Base-by-base conservation (phyloP, 53 echinoderm and acorn worm genomes). In the Mesocentrotus franciscanus region DNA sequence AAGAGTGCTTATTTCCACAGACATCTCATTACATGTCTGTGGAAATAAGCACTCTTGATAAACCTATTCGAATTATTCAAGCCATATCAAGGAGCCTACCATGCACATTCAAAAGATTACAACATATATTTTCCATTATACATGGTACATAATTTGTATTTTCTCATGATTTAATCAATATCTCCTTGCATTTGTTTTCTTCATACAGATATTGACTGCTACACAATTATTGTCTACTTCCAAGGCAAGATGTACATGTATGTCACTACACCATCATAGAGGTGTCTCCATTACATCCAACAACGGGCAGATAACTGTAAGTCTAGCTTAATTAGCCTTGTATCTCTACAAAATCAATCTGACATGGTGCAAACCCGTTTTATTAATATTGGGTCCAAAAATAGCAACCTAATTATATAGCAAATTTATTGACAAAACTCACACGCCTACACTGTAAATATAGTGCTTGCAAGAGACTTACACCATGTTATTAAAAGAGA, bases 221-320 rank as follows among this genome's bases (percentile, higher is more conserved):
- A 13, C 29, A 74, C 0, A 32, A 10, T 30, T 18, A 39, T 16
- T 42, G 36, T 3, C 16, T 64, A 11, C 64, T 64, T 11, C 20
- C 7, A 42, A 42, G 33, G 2, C 76, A 76, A 39, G 81, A 81
- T 81, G 81, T 81, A 81, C 42, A 81, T 81, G 81, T 81, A 81
- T 81, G 42, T 42, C 42, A 17, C 36, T 20, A 39, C 81, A 6
- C 81, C 81, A 81, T 81, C 81, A 17, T 81, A 81, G 81, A 42
- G 29, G 42, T 36, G 42, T 42, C 42, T 36, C 42, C 42, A 7
- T 81, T 17, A 12, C 30, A 33, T 22, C 16, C 18, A 36, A 17
- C 36, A 8, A 36, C 81, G 0, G 42, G 39, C 7, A 8, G 81
- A 81, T 33, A 42, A 18, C 81, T 81, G 81, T 81, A 17, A 81